Evolutionary conservation across 2,797 vertebrate species (phyloP), one percentile per base, ranked within the genome.

Genomic region (Picus viridis): DNA sequence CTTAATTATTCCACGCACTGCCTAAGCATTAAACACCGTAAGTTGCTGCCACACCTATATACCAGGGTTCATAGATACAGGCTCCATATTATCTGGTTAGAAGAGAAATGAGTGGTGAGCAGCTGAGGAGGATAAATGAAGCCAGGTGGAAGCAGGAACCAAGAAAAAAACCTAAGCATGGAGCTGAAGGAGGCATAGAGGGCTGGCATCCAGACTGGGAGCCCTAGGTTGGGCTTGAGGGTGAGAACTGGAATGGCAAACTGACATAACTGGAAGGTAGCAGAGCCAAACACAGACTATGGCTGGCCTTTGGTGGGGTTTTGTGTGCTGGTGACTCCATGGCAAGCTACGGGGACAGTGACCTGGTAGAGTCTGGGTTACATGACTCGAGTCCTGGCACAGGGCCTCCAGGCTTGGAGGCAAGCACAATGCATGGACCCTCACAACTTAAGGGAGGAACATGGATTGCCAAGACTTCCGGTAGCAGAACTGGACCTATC

Each of bases 21-120:
- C 92, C 87, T 70, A 62, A 83, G 49, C 51, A 1, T 86, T 91
- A 94, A 95, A 89, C 71, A 77, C 57, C 91, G 73, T 88, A 79
- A 77, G 76, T 49, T 62, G 85, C 77, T 88, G 61, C 88, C 92
- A 91, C 95, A 83, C 94, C 96, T 64, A 75, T 92, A 19, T 23
- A 64, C 64, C 68, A 32, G 61, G 73, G 12, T 81, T 95, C 12
- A 12, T 39, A 39, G 12, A 39, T 12, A 39, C 39, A 1, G 32
- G 32, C 80, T 94, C 77, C 8, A 12, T 67, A 4, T 72, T 72
- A 65, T 88, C 83, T 64, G 79, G 64, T 67, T 90, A 71, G 61
- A 82, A 59, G 57, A 93, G 91, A 94, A 94, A 89, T 79, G 57
- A 70, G 61, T 0, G 0, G 64, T 91, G 87, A 88, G 86, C 90